Conservation (phyloP, 2,888 invertebrate genomes). For the Lepidochrysops patricia region DNA sequence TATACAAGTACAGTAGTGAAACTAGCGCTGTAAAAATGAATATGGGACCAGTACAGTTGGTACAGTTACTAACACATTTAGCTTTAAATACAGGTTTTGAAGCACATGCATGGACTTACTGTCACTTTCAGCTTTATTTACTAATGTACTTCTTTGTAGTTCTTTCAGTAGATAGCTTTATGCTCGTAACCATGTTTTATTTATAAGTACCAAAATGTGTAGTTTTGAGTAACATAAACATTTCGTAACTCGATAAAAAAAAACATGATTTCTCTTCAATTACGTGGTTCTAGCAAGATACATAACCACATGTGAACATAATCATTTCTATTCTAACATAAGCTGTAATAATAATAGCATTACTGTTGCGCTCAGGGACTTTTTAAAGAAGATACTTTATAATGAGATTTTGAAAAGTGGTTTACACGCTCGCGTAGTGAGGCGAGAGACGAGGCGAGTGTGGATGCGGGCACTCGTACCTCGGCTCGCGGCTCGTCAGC, state of each 20-base stretch:
- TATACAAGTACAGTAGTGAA: neutral
- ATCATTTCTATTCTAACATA: no score
- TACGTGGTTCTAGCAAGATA: neutral
- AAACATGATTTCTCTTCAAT: neutral
- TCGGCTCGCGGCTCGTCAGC: no score
- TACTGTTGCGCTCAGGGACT: no score
- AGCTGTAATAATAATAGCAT: no score
- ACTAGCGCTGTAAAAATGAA: neutral
- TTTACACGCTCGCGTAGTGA: no score
- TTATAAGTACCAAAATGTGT: neutral
- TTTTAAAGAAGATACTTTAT: no score
- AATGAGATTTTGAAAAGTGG: no score
- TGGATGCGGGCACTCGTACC: no score
- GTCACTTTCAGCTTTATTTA: constrained; percentile 5
- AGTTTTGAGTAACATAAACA: neutral
- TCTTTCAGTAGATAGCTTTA: neutral
- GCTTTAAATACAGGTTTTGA: neutral
- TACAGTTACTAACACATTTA: neutral
- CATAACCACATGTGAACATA: no score
- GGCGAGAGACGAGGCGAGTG: no score
- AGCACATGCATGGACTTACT: constrained; percentile 3
- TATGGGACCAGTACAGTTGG: neutral
- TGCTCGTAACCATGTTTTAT: neutral
- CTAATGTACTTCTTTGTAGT: constrained; percentile 3
- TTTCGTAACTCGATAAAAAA: neutral